Evolutionary conservation across 2,888 invertebrate genomes (phyloP), one percentile per base, ranked within the genome.

Genomic region (Eueremaeus valkanovi): DNA sequence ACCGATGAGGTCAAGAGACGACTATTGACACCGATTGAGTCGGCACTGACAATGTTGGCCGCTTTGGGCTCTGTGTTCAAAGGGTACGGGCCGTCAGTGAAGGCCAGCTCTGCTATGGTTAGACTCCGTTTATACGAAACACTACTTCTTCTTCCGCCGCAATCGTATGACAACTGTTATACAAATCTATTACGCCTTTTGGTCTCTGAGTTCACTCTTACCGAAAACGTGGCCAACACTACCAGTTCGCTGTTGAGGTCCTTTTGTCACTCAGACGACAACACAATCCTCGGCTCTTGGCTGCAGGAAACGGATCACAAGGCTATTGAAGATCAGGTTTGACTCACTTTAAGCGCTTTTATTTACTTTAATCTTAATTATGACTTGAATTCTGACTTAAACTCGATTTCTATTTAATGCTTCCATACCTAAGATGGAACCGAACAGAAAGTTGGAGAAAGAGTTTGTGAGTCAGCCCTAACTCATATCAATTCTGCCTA

Each of bases 241-340:
- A 92, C 93, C 0, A 93, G 90, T 27, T 94, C 94, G 0, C 87
- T 91, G 78, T 85, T 93, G 77, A 86, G 92, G 68, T 87, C 88
- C n/a, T 88, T 93, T 76, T 94, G 94, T 81, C 92, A 93, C 82
- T 90, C 90, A 9, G 92, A 93, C 81, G 93, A 93, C 84, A 92
- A 94, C 0, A 92, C 95, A 58, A 90, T 98, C 75, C 85, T 97
- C 45, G 95, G 95, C 16, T 93, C 94, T 72, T 95, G 95, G 93
- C 87, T 96, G 55, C 93, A 95, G 83, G 95, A 97, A 83, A 95
- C 95, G 0, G 96, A 97, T 84, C 96, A 98, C 84, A 90, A 93
- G 78, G 92, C 92, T 68, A 94, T 98, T 79, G 98, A 98, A 85
- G 96, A 97, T 85, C 97, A 97, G 90, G 96, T 96, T 85, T 42